Conservation (phyloP, 2,888 invertebrate species). For the Unio pictorum region DNA sequence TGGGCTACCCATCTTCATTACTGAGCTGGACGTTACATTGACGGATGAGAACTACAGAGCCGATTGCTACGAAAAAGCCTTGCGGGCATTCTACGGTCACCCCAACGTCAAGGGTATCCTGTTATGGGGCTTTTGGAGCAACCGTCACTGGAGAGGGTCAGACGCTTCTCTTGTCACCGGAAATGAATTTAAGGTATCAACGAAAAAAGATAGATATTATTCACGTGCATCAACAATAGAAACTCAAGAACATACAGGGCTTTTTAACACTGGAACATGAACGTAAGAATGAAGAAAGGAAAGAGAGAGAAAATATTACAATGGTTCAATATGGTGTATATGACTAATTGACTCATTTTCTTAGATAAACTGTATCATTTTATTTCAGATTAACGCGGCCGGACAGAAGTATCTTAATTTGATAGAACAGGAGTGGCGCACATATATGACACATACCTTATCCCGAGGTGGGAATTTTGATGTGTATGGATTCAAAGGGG, state of each 20-base stretch:
- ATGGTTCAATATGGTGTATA: no score
- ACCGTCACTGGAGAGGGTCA: constrained; percentile 7
- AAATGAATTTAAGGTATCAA: constrained; percentile 13
- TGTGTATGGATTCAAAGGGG: constrained; percentile 35
- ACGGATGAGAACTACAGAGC: constrained; percentile 32
- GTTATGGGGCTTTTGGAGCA: constrained; percentile 37
- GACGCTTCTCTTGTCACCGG: constrained; percentile 19
- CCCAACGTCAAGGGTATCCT: constrained; percentile 28
- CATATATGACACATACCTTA: constrained; percentile 19
- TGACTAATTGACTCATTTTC: no score
- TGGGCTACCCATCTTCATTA: constrained; percentile 42
- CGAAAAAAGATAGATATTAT: neutral
- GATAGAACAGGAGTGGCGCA: constrained; percentile 36
- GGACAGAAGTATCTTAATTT: constrained; percentile 28
- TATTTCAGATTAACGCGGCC: constrained; percentile 25
- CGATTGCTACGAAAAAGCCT: constrained; percentile 23
- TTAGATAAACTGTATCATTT: constrained; percentile 1
- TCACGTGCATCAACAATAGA: no score
- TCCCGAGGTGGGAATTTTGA: constrained; percentile 14
- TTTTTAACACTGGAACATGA: no score
- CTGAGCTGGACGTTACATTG: constrained; percentile 29
- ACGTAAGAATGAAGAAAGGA: no score
- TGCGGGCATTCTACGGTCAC: constrained; percentile 30
- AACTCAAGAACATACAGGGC: no score
- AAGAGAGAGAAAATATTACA: no score